These are phyloP conservation scores for Dipodomys spectabilis DNA, from an alignment of 2,113 vertebrate genomes.

Conservation along the genomic window DNA sequence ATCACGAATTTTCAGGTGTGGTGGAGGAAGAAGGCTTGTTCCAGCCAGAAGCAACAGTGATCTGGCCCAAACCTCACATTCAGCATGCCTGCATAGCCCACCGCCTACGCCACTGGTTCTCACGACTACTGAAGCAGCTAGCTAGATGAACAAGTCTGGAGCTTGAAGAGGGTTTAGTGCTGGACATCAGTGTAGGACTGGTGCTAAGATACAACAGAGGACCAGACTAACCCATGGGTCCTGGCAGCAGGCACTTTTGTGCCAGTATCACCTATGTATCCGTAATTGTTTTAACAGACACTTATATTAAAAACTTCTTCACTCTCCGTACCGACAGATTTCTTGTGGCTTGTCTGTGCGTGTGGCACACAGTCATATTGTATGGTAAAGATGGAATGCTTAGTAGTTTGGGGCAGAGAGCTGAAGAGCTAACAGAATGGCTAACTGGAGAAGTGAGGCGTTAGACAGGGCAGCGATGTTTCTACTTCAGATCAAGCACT, in stretches of 20 bases:
- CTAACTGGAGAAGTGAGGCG: neutral
- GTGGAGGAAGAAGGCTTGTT: too few relatives aligned
- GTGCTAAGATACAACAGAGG: neutral
- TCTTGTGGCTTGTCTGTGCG: neutral
- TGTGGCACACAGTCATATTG: neutral
- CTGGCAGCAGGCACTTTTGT: too few relatives aligned
- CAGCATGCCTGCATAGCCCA: too few relatives aligned
- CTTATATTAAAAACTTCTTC: neutral
- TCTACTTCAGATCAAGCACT: too few relatives aligned
- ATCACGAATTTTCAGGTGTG: neutral
- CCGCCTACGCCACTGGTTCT: too few relatives aligned
- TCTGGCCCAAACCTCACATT: too few relatives aligned
- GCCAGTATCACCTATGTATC: too few relatives aligned
- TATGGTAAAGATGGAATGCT: too few relatives aligned
- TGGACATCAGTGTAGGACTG: constrained; percentile 25
- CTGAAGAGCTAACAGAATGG: neutral
- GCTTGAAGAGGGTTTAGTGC: neutral
- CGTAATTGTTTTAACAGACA: neutral
- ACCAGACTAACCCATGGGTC: neutral
- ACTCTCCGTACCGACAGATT: neutral
- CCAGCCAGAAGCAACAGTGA: too few relatives aligned
- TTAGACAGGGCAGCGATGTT: too few relatives aligned
- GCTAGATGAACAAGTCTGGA: neutral
- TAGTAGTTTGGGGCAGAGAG: neutral
- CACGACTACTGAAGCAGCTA: too few relatives aligned